Percentiles rank a stretch among this genome's conserved stretches.
Evolutionary conservation across 2,797 vertebrate species (phyloP).

Genomic region (Acanthopagrus latus): DNA sequence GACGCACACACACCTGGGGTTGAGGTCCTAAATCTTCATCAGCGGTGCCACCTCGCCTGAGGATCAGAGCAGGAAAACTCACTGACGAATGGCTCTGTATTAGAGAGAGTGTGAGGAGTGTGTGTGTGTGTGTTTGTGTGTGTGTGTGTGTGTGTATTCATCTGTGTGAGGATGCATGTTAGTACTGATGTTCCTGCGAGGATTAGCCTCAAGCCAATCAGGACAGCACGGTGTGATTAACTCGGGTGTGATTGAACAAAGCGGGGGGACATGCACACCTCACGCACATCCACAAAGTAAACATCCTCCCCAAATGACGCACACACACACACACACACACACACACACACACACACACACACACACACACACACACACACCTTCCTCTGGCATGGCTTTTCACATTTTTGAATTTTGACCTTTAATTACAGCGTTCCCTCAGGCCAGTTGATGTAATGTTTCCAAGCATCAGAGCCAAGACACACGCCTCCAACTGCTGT

Average conservation of each 20-base stretch:
- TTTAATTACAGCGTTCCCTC: neutral
- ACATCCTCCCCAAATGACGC: constrained; percentile 1
- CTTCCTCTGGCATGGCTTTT: neutral
- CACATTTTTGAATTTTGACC: neutral
- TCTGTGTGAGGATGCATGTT: constrained; percentile 48
- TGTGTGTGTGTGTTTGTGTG: constrained; percentile 29
- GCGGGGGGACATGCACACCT: constrained; percentile 12
- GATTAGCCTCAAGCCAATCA: constrained; percentile 61
- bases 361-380: neutral
- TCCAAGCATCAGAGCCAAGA: too few species aligned
- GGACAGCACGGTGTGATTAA: constrained; percentile 47
- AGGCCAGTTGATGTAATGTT: neutral
- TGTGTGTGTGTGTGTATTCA: constrained; percentile 28
- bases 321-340: too few species aligned
- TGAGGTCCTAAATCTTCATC: constrained; percentile 73
- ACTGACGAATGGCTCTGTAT: constrained; percentile 65
- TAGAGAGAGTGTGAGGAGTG: constrained; percentile 23
- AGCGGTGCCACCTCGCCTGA: constrained; percentile 52
- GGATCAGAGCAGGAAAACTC: constrained; percentile 60
- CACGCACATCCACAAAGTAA: constrained; percentile 24
- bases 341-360: neutral
- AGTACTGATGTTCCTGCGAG: constrained; percentile 41
- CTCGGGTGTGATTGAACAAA: constrained; percentile 46
- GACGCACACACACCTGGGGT: constrained; percentile 24
- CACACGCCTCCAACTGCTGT: neutral